A percentile compares a stretch with the other conserved stretches of the same genome.
These are phyloP conservation scores for Drosophila merina DNA, from an alignment of 2,888 invertebrate species.

Conservation along the genomic window DNA sequence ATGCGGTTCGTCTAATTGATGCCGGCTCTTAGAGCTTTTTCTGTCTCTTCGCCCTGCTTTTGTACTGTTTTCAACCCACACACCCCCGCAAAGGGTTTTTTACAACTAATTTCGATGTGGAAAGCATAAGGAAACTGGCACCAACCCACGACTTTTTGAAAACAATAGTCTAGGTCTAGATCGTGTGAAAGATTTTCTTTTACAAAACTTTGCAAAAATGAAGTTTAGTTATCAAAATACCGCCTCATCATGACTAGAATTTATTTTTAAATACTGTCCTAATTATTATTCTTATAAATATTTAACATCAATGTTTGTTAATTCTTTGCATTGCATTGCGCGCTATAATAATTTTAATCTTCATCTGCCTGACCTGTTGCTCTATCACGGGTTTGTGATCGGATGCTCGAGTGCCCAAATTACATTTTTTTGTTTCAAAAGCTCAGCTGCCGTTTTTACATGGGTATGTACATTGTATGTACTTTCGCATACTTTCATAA, in stretches of 20 bases:
- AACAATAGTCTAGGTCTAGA: not conserved
- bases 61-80: conserved; percentile 43
- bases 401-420: not conserved
- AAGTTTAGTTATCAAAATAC: too few species aligned
- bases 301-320: too few species aligned
- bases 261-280: too few species aligned
- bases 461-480: conserved; percentile 37
- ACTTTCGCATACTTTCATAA: conserved; percentile 62
- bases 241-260: too few species aligned
- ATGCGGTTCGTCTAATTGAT: conserved; percentile 65
- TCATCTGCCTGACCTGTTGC: not conserved
- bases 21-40: conserved; percentile 47
- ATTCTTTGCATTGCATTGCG: too few species aligned
- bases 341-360: not conserved
- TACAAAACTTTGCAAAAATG: too few species aligned
- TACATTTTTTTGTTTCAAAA: not conserved
- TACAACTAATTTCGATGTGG: not conserved
- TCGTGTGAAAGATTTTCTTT: too few species aligned
- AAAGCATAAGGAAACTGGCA: not conserved
- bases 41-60: conserved; percentile 29
- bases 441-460: not conserved
- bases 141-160: not conserved
- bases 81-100: conserved; percentile 44
- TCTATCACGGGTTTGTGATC: not conserved
- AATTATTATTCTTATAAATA: too few species aligned